Evolutionary conservation across 2,888 invertebrate species (phyloP), one percentile per base, ranked within the genome.

Genomic region (Drosophila conformis): DNA sequence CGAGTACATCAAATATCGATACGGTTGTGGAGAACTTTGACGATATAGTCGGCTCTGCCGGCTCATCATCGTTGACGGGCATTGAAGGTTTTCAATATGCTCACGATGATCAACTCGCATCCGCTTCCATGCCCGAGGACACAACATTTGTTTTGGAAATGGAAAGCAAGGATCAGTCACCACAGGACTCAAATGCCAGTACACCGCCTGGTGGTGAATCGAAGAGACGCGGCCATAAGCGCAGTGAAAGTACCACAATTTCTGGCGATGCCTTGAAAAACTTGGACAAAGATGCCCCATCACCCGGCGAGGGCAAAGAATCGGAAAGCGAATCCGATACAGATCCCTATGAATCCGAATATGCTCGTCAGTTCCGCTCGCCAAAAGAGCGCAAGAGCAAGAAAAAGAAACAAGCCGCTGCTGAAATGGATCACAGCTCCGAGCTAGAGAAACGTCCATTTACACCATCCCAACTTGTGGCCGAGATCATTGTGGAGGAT

Each of bases 1-100:
- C 95, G 1, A 95, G 95, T 86, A 94, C 94, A 33, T 95, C 95
- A 1, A 94, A 94, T 61, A 88, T 92, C n/a, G 93, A 93, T 27
- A 93, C 93, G 1, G 93, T 93, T 33, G 91, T 93, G 0, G 93
- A 93, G 58, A 93, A 93, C 66, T 90, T 92, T 54, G 92, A 92
- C 21, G 92, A 93, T 53, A 79, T 93, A 58, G 86, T 92, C 3
- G 91, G 93, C 3, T 93, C 93, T 0, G 89, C 92, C 7, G 93
- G 92, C 15, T 91, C 93, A 11, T 93, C 93, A 2, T 92, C 93
- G 1, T 73, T 93, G 56, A 90, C 92, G 2, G 93, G 93, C 1
- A 91, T 92, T 59, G 93, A 93, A 71, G 92, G 89, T 18, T 90
- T 92, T 57, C 81, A 80, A 27, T 87, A 88, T 54, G 74, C 78